Conservation (phyloP, 2,888 invertebrate genomes). For the Drosophila testacea region DNA sequence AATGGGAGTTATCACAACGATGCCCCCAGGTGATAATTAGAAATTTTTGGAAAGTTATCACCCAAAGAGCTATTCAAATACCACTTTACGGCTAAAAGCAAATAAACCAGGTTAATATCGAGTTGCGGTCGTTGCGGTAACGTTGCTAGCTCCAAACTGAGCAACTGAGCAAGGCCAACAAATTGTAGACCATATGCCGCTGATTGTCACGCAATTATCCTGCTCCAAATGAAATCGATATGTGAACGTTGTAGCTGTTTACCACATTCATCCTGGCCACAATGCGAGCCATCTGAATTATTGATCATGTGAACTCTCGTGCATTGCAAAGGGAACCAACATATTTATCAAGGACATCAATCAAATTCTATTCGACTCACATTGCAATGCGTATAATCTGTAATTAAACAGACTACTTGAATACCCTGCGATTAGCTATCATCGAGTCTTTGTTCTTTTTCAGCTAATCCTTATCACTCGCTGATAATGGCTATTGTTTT, state of each 20-base stretch:
- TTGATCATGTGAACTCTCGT: slow-evolving; percentile 69
- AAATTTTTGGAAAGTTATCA: slow-evolving; percentile 11
- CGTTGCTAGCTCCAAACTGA: slow-evolving; percentile 7
- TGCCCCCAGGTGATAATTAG: not conserved
- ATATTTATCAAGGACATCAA: slow-evolving; percentile 18
- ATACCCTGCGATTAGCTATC: slow-evolving; percentile 12
- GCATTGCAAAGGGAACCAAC: slow-evolving; percentile 19
- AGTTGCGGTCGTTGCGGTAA: slow-evolving; percentile 15
- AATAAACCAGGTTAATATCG: slow-evolving; percentile 6
- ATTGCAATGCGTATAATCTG: slow-evolving; percentile 6
- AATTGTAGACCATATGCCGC: slow-evolving; percentile 51
- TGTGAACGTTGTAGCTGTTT: not conserved
- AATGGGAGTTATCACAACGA: slow-evolving; percentile 6
- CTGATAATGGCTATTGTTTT: slow-evolving; percentile 43
- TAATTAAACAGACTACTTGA: slow-evolving; percentile 1
- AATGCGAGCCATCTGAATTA: slow-evolving; percentile 53
- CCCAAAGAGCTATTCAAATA: slow-evolving; percentile 56
- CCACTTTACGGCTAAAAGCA: slow-evolving; percentile 13
- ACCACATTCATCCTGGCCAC: slow-evolving; percentile 35
- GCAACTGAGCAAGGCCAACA: slow-evolving; percentile 53
- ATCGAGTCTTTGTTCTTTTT: not conserved
- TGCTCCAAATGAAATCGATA: slow-evolving; percentile 70
- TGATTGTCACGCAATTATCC: slow-evolving; percentile 78
- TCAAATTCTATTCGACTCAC: slow-evolving; percentile 7
- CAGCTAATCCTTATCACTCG: slow-evolving; percentile 42